Evolutionary conservation across 2,888 invertebrate species (phyloP).

Genomic region (Drosophila pseudotalamancana): DNA sequence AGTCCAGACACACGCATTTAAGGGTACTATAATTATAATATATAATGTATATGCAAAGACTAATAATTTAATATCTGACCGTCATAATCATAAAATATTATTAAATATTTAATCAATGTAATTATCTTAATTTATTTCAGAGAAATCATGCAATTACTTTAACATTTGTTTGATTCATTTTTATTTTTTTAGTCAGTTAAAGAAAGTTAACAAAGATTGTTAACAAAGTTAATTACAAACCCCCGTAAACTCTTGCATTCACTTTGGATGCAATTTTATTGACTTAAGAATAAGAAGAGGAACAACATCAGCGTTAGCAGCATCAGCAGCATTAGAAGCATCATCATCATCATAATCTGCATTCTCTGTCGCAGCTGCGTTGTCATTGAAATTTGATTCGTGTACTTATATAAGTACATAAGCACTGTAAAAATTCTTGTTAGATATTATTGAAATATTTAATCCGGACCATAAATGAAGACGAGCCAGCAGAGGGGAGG

Average conservation of each 20-base stretch:
- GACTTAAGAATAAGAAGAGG: constrained; percentile 10
- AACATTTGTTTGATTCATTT: no score
- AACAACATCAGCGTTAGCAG: not conserved
- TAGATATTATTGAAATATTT: constrained; percentile 67
- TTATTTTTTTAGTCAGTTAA: no score
- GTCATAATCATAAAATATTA: no score
- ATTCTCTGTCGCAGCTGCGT: constrained; percentile 4
- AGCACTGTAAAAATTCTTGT: constrained; percentile 55
- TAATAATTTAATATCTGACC: no score
- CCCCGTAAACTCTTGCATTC: not conserved
- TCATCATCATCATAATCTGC: constrained; percentile 9
- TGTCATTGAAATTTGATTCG: constrained; percentile 34
- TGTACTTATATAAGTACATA: constrained; percentile 28
- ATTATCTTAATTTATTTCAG: no score
- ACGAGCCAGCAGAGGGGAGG: not conserved
- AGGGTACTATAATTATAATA: no score
- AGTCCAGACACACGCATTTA: no score
- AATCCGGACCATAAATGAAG: constrained; percentile 12
- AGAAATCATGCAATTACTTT: no score
- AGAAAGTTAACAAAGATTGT: no score
- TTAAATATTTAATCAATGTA: no score
- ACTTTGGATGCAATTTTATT: constrained; percentile 19
- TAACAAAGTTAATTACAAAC: not conserved
- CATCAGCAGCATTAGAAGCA: not conserved
- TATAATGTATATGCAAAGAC: no score